These are phyloP conservation scores for Ctenopoma multispine DNA, from an alignment of 2,797 vertebrate species.

Conservation along the genomic window DNA sequence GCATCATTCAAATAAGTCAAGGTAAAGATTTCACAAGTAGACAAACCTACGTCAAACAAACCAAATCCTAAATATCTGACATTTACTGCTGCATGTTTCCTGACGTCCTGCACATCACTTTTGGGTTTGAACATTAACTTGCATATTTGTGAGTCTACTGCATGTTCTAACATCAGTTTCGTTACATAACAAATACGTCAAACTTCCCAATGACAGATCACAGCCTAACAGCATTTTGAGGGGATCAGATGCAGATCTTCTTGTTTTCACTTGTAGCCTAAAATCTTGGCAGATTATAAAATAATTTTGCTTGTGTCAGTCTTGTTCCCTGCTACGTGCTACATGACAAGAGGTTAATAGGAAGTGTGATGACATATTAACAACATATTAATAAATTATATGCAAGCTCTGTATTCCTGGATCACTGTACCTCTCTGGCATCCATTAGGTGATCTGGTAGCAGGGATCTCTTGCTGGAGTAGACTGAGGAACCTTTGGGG, in stretches of 20 bases:
- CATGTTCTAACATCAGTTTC: not conserved
- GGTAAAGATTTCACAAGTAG: not conserved
- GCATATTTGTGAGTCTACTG: too few relatives aligned
- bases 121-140: too few relatives aligned
- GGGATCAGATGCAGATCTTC: not conserved
- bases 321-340: not conserved
- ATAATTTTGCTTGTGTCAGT: not conserved
- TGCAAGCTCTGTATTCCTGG: too few relatives aligned
- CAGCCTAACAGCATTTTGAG: slow-evolving; percentile 4
- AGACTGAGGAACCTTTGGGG: slow-evolving; percentile 86
- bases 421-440: slow-evolving; percentile 91
- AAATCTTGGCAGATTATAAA: not conserved
- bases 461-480: slow-evolving; percentile 88
- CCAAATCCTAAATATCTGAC: slow-evolving; percentile 8
- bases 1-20: not conserved
- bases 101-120: too few relatives aligned
- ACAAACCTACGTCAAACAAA: slow-evolving; percentile 11
- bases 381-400: too few relatives aligned
- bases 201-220: not conserved
- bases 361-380: not conserved
- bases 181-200: slow-evolving; percentile 13
- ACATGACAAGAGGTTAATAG: not conserved
- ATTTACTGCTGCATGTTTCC: not conserved
- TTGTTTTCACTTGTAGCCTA: not conserved
- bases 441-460: slow-evolving; percentile 95